Conservation (phyloP, 2,113 vertebrate species). For the Rhinogobius similis region DNA sequence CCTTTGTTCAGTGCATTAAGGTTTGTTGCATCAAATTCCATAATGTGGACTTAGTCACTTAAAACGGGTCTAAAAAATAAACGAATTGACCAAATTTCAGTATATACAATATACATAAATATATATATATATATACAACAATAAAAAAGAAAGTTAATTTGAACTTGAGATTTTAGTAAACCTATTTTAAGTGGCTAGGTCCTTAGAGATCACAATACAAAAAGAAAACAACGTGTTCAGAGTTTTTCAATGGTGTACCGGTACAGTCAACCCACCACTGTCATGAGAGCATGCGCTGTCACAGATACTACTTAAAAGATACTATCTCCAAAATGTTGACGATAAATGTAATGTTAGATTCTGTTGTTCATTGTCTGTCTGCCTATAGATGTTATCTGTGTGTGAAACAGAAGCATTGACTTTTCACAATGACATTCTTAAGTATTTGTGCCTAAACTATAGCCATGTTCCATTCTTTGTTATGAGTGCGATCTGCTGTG, state of each 20-base stretch:
- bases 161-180: not conserved
- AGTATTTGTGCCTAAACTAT: slow-evolving; percentile 90
- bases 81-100: slow-evolving; percentile 23
- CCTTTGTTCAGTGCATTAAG: slow-evolving; percentile 72
- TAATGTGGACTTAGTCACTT: slow-evolving; percentile 65
- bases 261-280: slow-evolving; percentile 69
- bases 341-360: slow-evolving; percentile 85
- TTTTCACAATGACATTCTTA: slow-evolving; percentile 80
- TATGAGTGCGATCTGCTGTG: slow-evolving; percentile 55
- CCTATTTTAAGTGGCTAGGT: slow-evolving; percentile 66
- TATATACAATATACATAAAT: too few relatives aligned
- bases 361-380: slow-evolving; percentile 85
- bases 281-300: slow-evolving; percentile 86
- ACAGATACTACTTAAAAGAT: slow-evolving; percentile 80
- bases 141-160: not conserved
- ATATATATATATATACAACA: too few relatives aligned
- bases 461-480: slow-evolving; percentile 79
- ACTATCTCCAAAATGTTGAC: slow-evolving; percentile 79
- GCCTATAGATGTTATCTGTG: slow-evolving; percentile 83
- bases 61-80: slow-evolving; percentile 52
- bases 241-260: slow-evolving; percentile 73
- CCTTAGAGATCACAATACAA: slow-evolving; percentile 44
- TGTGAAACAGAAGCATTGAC: slow-evolving; percentile 75
- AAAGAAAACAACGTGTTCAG: slow-evolving; percentile 54
- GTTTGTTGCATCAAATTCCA: slow-evolving; percentile 73